Percentiles rank a stretch among this genome's conserved stretches.
Evolutionary conservation across 2,797 vertebrate genomes (phyloP).

Genomic region (Trachurus trachurus): DNA sequence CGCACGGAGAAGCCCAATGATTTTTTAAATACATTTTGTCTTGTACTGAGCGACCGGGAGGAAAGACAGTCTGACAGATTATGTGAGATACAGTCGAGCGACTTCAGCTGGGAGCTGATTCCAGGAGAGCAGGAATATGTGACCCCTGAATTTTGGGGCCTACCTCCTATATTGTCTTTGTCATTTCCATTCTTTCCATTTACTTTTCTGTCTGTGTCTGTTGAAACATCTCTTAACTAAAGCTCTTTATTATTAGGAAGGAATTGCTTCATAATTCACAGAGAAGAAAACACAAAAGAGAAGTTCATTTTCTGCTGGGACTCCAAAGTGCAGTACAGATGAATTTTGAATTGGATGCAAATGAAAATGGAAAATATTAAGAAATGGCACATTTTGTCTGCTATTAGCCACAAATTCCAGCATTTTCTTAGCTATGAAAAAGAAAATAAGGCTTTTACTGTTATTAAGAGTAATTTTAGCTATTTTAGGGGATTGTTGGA

Average conservation of each 20-base stretch:
- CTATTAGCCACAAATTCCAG: slow-evolving; percentile 58
- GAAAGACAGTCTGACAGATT: slow-evolving; percentile 16
- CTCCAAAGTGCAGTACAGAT: slow-evolving; percentile 67
- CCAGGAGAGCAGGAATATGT: slow-evolving; percentile 13
- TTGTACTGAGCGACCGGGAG: background rate
- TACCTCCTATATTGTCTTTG: slow-evolving; percentile 25
- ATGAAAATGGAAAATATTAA: slow-evolving; percentile 77
- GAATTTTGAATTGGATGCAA: slow-evolving; percentile 71
- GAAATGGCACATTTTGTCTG: slow-evolving; percentile 61
- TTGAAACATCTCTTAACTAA: slow-evolving; percentile 41
- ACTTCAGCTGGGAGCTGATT: slow-evolving; percentile 22
- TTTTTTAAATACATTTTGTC: slow-evolving; percentile 3
- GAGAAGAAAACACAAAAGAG: slow-evolving; percentile 66
- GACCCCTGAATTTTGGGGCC: slow-evolving; percentile 14
- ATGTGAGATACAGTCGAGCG: slow-evolving; percentile 7
- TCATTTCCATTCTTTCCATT: slow-evolving; percentile 16
- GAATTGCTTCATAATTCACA: slow-evolving; percentile 55
- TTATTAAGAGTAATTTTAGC: slow-evolving; percentile 71
- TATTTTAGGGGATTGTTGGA: slow-evolving; percentile 57
- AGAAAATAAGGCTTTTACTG: slow-evolving; percentile 71
- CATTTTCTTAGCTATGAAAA: slow-evolving; percentile 53
- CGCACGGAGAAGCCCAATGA: background rate
- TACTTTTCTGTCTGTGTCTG: slow-evolving; percentile 3
- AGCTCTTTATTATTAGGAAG: slow-evolving; percentile 23
- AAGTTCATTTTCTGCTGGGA: slow-evolving; percentile 56